Evolutionary conservation across 2,113 vertebrate genomes (phyloP), one percentile per base, ranked within the genome.

Genomic region (Oceanites oceanicus): DNA sequence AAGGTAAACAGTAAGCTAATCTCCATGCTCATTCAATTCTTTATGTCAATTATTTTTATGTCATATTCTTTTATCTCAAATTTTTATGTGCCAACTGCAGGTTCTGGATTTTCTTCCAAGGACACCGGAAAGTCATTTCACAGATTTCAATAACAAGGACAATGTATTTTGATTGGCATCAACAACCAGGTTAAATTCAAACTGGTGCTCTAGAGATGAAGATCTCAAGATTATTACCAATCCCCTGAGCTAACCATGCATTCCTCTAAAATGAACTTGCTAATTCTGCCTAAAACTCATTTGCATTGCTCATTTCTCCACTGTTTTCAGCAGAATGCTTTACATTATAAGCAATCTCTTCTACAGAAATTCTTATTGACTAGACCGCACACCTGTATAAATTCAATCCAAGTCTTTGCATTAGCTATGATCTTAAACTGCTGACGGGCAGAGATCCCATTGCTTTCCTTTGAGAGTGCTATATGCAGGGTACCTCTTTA

Each of bases 341-440:
- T 84, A 83, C 32, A 90, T 83, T 79, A 67, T 61, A 47, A 93
- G 40, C 77, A 94, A 88, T 12, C 15, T 94, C 80, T 86, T 83
- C 56, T 68, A 90, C 71, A 91, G 49, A 92, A 62, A 90, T 92
- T 49, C 63, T 96, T 95, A 94, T 32, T 93, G 96, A 97, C 92
- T 93, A 97, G 87, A 95, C 26, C 92, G 87, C 77, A 82, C 67
- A 76, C 59, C 93, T 90, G 76, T 40, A 81, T 63, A 96, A 96
- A 92, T 87, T 96, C 74, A 78, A 49, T 71, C 38, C 86, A 82
- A 93, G 90, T 40, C 73, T 96, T 93, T 97, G 88, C 95, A 94
- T 96, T 75, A 94, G 73, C 92, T 91, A 52, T 52, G 85, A 80
- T 82, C 50, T 76, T 96, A 86, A 87, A 73, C 26, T 96, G 85